These are phyloP conservation scores for Alaudala cheleensis DNA, from an alignment of 2,113 vertebrate genomes.

Conservation along the genomic window DNA sequence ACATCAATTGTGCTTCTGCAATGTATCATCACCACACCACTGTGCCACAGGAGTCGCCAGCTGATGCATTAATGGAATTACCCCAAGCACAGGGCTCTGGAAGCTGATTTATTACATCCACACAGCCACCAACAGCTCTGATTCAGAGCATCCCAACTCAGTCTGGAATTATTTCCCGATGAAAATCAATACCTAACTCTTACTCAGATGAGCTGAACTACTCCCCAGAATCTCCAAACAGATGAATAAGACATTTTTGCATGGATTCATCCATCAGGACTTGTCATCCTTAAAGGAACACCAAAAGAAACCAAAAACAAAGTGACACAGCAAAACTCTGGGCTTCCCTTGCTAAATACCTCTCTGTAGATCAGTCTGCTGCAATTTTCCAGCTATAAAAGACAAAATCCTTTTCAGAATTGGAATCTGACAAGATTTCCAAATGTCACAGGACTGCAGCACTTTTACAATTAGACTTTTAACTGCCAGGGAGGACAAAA, in stretches of 20 bases:
- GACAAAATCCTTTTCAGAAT: background rate
- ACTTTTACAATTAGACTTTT: background rate
- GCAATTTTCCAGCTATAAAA: background rate
- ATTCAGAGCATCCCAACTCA: slow-evolving; percentile 4
- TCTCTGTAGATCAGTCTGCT: background rate
- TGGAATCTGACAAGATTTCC: background rate
- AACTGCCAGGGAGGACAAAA: background rate
- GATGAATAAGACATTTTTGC: background rate
- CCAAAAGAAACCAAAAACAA: background rate
- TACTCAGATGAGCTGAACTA: background rate
- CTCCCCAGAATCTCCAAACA: background rate
- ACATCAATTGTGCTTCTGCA: background rate
- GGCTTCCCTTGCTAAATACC: background rate
- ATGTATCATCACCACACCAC: background rate
- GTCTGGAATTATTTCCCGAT: background rate
- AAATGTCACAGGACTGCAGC: background rate
- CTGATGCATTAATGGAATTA: background rate
- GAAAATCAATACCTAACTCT: slow-evolving; percentile 22
- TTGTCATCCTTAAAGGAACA: background rate
- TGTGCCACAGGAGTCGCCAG: background rate
- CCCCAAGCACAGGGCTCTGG: background rate
- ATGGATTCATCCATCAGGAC: background rate
- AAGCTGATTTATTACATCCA: background rate
- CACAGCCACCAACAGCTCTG: background rate
- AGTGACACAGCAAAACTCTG: slow-evolving; percentile 11